Base-by-base conservation (phyloP, 2,888 invertebrate species). In the Napeogenes sylphis region DNA sequence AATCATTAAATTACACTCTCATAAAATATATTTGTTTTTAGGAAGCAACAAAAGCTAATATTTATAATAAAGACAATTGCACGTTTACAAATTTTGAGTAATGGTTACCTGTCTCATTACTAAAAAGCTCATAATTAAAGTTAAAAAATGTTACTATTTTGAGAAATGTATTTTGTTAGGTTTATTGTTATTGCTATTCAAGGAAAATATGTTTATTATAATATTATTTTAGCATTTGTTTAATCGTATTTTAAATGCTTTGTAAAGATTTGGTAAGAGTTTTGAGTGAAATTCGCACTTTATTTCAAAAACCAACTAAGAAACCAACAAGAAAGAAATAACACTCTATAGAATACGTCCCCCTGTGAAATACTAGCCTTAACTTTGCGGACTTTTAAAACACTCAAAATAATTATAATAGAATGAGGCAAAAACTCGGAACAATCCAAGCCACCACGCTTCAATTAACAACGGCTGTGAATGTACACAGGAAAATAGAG, bases 391-490 rank as follows among this genome's bases (percentile, higher is more conserved):
- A 72, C 71, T 73, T 66, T 72, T 71, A 70, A 71, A 74, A 73
- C 75, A 77, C 76, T 77, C 73, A 68, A 70, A 77, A 78, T 80
- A 81, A 82, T 81, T 82, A 80, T 77, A 67, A 75, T 68, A 42
- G 70, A 74, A 71, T 70, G 70, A 70, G 70, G 72, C 76, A 83
- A 81, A 81, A 83, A 83, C 77, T 77, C 73, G 67, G 75, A 77
- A 76, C 78, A 81, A 84, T 80, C 81, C 74, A 71, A 72, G 73
- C 70, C 75, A 73, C 71, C 69, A 68, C 66, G 73, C 74, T 73
- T 80, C 82, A 83, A 84, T 84, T 82, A 83, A 78, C 78, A 76
- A 70, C 73, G 71, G 66, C 70, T 70, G 67, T 75, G 76, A 0
- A 35, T 35, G 35, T 35, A 35, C 35, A 35, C 35, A 35, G 35